Conservation (phyloP, 2,888 invertebrate species). For the Epinotia nisella region DNA sequence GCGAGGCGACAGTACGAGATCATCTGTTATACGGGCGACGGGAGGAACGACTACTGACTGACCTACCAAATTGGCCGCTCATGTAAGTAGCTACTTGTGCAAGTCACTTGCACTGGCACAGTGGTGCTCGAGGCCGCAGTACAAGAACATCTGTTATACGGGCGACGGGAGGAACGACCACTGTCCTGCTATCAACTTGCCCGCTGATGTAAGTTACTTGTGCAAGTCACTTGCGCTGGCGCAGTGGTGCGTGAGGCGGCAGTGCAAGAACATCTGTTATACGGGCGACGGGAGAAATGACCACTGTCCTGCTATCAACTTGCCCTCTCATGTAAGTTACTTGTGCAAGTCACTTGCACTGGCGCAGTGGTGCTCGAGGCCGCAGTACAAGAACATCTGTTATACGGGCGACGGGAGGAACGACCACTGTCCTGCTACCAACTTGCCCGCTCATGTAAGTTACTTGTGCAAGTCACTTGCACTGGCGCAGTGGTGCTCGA, state of each 20-base stretch:
- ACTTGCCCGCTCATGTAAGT: not conserved
- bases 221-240: slow-evolving; percentile 75
- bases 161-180: not conserved
- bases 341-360: not conserved
- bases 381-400: not conserved
- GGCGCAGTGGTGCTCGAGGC: slow-evolving; percentile 4
- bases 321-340: too few relatives aligned
- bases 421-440: not conserved
- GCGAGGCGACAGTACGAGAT: slow-evolving; percentile 51
- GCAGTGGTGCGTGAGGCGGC: slow-evolving; percentile 59
- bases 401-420: not conserved
- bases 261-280: slow-evolving; percentile 61
- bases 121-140: not conserved
- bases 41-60: slow-evolving; percentile 74
- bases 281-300: slow-evolving; percentile 75
- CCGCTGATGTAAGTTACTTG: slow-evolving; percentile 56
- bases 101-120: not conserved
- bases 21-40: slow-evolving; percentile 71
- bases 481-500: not conserved
- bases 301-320: slow-evolving; percentile 61
- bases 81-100: slow-evolving; percentile 9
- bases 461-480: not conserved
- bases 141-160: not conserved
- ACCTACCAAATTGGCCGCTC: slow-evolving; percentile 59
- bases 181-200: not conserved